Base-by-base conservation (phyloP, 2,797 vertebrate genomes). In the Liparis tanakae region DNA sequence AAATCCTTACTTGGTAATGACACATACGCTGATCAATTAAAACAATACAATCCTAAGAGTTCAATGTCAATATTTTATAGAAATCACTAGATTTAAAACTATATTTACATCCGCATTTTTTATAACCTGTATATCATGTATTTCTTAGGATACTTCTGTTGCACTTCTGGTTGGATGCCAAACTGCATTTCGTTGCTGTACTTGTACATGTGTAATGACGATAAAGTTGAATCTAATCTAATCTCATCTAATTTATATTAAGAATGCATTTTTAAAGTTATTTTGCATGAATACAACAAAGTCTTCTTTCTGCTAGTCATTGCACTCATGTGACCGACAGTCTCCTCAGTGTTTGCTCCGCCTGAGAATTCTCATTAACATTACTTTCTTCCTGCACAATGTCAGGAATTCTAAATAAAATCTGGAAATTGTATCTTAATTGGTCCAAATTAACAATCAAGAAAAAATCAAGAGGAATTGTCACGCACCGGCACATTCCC, bases 371-470 rank as follows among this genome's bases (percentile, higher is more conserved):
- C n/a, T 64, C 51, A 65, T 79, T 60, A 56, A 62, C 77, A 63
- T 61, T 37, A 80, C 44, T 79, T 20, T 12, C 64, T 74, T 66
- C 41, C 71, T 60, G 46, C 14, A 34, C 59, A 58, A 74, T 76
- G 22, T 20, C 68, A 80, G 81, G 65, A 77, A 77, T 64, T 70
- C 22, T 37, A 70, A 84, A 88, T 89, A 76, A 60, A 82, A 87
- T 84, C 70, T 70, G 37, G 22, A 79, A 81, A 64, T 62, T 55
- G 69, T 54, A 76, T 80, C 70, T 85, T 84, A 90, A 88, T 83
- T 90, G 74, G 69, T 83, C 69, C 75, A 65, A 80, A 78, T 88
- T 78, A 78, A 69, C 60, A 46, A 64, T 67, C 44, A 72, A 56
- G 66, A 66, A 73, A 78, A 60, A 51, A 56, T 73, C 10, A 4